phyloP scores from a whole-genome alignment of 2,113 vertebrate species.

The Rhynchomys soricoides region DNA sequence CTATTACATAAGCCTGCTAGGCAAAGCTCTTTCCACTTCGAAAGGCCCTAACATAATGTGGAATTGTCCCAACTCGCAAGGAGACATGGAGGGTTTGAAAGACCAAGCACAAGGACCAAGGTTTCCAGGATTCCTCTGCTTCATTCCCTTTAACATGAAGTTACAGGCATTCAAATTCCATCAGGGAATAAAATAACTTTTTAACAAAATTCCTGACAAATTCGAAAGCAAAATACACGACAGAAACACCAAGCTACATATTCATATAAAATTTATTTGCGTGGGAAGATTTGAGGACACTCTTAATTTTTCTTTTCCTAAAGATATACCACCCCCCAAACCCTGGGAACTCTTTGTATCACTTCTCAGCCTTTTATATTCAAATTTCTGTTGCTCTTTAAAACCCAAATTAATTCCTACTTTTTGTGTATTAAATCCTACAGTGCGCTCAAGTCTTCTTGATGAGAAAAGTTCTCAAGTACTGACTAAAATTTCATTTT shows the following conservation, averaged over 20 bases:
- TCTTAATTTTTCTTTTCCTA: background rate
- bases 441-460: background rate
- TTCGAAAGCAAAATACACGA: background rate
- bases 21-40: background rate
- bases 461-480: background rate
- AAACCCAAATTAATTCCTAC: constrained; percentile 11
- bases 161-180: constrained; percentile 25
- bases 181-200: background rate
- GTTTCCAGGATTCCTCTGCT: background rate
- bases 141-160: background rate
- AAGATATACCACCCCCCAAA: background rate
- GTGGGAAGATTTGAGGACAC: constrained; percentile 9
- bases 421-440: background rate
- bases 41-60: background rate
- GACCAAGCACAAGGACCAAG: background rate
- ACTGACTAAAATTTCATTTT: constrained; percentile 3
- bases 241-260: background rate
- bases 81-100: background rate
- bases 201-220: background rate
- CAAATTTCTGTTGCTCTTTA: constrained; percentile 9
- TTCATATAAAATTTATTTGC: constrained; percentile 2
- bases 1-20: background rate
- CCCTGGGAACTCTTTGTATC: background rate
- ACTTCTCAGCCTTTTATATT: background rate
- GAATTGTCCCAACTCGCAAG: background rate